Conservation (phyloP, 2,113 vertebrate species). For the Grus americana region DNA sequence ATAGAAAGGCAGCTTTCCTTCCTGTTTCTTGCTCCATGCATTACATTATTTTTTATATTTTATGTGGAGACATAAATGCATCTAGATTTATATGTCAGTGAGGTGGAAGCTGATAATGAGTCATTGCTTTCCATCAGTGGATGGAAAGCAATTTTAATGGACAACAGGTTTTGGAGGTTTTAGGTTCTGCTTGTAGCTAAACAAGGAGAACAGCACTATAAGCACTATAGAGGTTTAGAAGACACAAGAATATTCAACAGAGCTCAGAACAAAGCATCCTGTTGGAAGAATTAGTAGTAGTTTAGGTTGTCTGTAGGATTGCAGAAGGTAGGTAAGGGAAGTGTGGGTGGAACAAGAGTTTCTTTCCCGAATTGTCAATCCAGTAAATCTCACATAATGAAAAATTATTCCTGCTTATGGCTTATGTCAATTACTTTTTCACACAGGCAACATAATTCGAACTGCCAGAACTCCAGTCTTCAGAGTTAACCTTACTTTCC, state of each 20-base stretch:
- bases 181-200: not conserved
- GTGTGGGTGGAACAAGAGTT: not conserved
- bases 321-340: not conserved
- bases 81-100: not conserved
- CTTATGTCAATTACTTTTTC: not conserved
- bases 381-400: not conserved
- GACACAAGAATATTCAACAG: not conserved
- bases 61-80: not conserved
- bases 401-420: not conserved
- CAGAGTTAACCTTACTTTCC: not conserved
- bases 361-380: not conserved
- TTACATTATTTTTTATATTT: not conserved
- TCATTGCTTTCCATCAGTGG: not conserved
- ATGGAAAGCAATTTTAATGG: not conserved
- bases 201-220: not conserved
- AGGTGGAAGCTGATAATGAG: not conserved
- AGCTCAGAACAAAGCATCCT: not conserved
- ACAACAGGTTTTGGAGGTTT: not conserved
- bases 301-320: not conserved
- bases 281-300: not conserved
- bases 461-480: not conserved
- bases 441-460: not conserved
- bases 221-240: not conserved
- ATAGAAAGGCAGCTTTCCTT: not conserved
- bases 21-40: not conserved